Evolutionary conservation across 1,140 invertebrate genomes (phyloP).

Genomic region (Spodoptera frugiperda): DNA sequence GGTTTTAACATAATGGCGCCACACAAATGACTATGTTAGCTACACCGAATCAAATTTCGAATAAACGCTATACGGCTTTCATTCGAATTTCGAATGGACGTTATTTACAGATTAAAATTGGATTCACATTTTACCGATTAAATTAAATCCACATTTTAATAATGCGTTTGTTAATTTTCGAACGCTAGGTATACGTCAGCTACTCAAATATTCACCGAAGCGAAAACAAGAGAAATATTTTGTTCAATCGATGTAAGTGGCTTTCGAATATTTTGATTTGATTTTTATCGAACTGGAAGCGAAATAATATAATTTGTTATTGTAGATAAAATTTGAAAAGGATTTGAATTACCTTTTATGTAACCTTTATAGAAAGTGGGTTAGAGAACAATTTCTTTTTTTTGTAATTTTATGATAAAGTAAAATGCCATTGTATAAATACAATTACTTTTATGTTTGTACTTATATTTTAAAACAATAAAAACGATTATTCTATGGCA

Average conservation of each 20-base stretch:
- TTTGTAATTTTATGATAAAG: too few relatives aligned
- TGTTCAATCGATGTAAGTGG: neutral
- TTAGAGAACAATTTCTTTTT: too few relatives aligned
- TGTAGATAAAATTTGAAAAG: too few relatives aligned
- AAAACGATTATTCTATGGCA: too few relatives aligned
- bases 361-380: too few relatives aligned
- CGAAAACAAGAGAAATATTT: constrained; percentile 23
- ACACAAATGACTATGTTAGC: neutral
- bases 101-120: constrained; percentile 23
- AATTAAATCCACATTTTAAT: constrained; percentile 30
- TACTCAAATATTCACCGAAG: constrained; percentile 2
- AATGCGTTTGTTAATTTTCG: constrained; percentile 15
- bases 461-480: too few relatives aligned
- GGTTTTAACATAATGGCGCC: constrained; percentile 26
- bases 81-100: constrained; percentile 26
- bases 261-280: neutral
- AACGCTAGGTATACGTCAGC: neutral
- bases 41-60: constrained; percentile 16
- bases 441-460: too few relatives aligned
- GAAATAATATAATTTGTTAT: too few relatives aligned
- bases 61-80: constrained; percentile 13
- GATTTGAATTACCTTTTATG: too few relatives aligned
- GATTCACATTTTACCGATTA: constrained; percentile 15
- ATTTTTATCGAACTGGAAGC: too few relatives aligned
- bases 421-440: too few relatives aligned